Percentiles rank a stretch among this genome's conserved stretches.
Conservation (phyloP, 1,140 invertebrate species). For the Anastrepha obliqua region DNA sequence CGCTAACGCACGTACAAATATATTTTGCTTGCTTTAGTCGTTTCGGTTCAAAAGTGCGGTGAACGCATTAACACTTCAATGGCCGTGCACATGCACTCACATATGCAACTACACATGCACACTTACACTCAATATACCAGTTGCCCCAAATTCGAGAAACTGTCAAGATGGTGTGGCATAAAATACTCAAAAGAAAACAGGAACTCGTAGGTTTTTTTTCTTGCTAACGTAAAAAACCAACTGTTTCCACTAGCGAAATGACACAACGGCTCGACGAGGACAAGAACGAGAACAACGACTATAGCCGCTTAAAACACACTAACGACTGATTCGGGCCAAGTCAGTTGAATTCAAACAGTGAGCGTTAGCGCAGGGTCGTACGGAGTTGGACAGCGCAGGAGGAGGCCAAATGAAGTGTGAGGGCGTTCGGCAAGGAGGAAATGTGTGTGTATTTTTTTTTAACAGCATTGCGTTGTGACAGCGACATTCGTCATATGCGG, state of each 20-base stretch:
- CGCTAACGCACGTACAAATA: not conserved
- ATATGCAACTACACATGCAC: not conserved
- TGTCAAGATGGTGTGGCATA: not conserved
- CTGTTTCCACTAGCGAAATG: not conserved
- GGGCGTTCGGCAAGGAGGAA: not conserved
- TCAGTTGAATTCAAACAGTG: constrained; percentile 16
- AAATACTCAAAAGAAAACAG: not conserved
- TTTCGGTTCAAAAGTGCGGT: not conserved
- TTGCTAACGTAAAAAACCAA: not conserved
- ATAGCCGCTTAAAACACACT: constrained; percentile 41
- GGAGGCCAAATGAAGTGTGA: not conserved
- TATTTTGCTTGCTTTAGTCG: not conserved
- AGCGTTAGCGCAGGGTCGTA: not conserved
- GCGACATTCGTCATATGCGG: not conserved
- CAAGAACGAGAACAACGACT: constrained; percentile 3
- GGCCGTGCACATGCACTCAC: no score
- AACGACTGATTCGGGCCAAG: constrained; percentile 51
- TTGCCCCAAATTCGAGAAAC: not conserved
- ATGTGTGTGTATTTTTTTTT: not conserved
- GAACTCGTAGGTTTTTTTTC: not conserved
- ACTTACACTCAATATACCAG: not conserved
- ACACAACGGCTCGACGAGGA: not conserved
- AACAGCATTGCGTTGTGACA: not conserved
- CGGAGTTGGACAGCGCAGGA: not conserved
- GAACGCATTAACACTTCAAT: not conserved